Percentiles rank a stretch among this genome's conserved stretches.
Conservation (phyloP, 2,113 vertebrate species). For the Perognathus longimembris region DNA sequence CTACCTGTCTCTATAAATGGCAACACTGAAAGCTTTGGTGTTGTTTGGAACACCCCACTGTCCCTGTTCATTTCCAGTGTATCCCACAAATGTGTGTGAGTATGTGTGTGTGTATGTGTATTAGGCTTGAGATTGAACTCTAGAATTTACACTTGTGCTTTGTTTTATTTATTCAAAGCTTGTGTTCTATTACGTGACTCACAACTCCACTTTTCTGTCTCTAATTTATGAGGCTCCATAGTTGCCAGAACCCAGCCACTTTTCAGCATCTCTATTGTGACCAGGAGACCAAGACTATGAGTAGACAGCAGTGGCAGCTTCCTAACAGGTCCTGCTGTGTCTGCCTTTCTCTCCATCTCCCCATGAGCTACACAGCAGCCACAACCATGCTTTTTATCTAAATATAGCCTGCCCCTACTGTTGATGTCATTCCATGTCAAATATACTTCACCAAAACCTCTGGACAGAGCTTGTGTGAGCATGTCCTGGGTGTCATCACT, state of each 20-base stretch:
- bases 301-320: background rate
- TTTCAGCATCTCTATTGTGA: background rate
- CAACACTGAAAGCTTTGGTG: background rate
- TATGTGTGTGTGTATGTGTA: too few relatives aligned
- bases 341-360: background rate
- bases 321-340: background rate
- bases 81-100: too few relatives aligned
- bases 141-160: too few relatives aligned
- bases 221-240: background rate
- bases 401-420: background rate
- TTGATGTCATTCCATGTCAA: background rate
- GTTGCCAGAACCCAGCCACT: background rate
- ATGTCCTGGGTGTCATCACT: background rate
- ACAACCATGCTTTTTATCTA: background rate
- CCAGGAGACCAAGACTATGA: background rate
- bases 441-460: background rate
- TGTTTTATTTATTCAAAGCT: too few relatives aligned
- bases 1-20: background rate
- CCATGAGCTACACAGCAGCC: background rate
- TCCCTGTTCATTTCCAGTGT: background rate
- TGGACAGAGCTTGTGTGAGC: background rate
- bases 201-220: background rate
- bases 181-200: too few relatives aligned
- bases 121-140: too few relatives aligned
- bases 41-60: background rate